Conservation (phyloP, 2,113 vertebrate species). For the Prionailurus bengalensis region DNA sequence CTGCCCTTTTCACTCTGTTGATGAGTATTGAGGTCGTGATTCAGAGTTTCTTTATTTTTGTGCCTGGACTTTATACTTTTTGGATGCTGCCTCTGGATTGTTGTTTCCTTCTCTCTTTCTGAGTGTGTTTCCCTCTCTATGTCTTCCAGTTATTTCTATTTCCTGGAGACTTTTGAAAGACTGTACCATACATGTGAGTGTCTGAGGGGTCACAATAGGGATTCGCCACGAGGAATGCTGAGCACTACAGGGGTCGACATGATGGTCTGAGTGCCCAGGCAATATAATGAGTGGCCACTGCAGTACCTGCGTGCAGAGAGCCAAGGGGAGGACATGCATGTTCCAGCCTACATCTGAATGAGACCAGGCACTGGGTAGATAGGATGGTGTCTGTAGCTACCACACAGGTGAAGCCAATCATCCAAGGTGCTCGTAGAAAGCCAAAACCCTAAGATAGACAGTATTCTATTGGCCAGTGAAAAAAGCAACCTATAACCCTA, state of each 20-base stretch:
- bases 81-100: neutral
- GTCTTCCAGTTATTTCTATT: neutral
- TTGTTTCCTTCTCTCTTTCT: neutral
- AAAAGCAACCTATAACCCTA: neutral
- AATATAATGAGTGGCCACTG: rapidly evolving
- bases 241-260: rapidly evolving
- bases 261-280: neutral
- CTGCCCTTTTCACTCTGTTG: neutral
- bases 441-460: neutral
- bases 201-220: neutral
- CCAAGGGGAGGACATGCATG: rapidly evolving
- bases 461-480: neutral
- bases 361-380: neutral
- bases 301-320: too few relatives aligned
- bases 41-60: neutral
- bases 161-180: neutral
- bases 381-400: neutral
- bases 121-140: neutral
- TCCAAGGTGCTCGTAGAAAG: too few relatives aligned
- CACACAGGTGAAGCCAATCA: too few relatives aligned
- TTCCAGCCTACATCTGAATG: neutral
- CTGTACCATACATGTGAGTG: neutral
- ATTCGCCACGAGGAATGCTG: neutral
- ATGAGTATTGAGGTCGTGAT: neutral
- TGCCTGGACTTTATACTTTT: neutral